Evolutionary conservation across 2,797 vertebrate species (phyloP), one percentile per base, ranked within the genome.

Genomic region (Schizopygopsis pylzovi): DNA sequence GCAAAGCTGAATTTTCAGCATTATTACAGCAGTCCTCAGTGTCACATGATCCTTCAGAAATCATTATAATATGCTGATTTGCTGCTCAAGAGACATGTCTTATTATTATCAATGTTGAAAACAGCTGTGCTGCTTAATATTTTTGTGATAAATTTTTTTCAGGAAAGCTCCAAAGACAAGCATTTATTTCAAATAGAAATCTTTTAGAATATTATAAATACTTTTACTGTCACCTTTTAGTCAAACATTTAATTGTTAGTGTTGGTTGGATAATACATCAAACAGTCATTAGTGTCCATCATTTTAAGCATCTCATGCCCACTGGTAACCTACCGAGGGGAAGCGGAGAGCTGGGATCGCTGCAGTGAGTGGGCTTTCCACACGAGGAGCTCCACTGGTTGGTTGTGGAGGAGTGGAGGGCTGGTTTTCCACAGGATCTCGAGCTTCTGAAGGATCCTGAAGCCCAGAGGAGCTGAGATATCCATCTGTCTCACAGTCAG

Each of bases 401-500:
- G 43, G 1, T 0, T 59, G 37, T 9, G 65, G 8, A 39, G 88
- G 88, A 56, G 86, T 22, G 13, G 80, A 33, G 72, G 56, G 2
- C 43, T 79, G 61, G 81, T 61, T 79, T 20, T 25, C 33, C 5
- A 11, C 7, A 20, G 72, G 61, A 90, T 92, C 82, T 41, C 89
- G 43, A 49, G 86, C 45, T 92, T 96, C 6, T 77, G 86, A 54
- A 63, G 91, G 83, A 28, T 96, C 96, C 76, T 93, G 90, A 87
- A 95, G 90, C 63, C 94, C 95, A 0, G 96, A 95, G 68, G 95
- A 95, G 89, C 96, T 97, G 88, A 96, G 92, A 90, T 96, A 96
- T 67, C 93, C 94, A 0, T 96, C 96, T 0, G 94, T 96, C 90
- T 97, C 96, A 0, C 95, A 95, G 89, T 97, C 96, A 0, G 96